Percentiles rank a stretch among this genome's conserved stretches.
Evolutionary conservation across 2,888 invertebrate species (phyloP).

Genomic region (Orthosia cruda): DNA sequence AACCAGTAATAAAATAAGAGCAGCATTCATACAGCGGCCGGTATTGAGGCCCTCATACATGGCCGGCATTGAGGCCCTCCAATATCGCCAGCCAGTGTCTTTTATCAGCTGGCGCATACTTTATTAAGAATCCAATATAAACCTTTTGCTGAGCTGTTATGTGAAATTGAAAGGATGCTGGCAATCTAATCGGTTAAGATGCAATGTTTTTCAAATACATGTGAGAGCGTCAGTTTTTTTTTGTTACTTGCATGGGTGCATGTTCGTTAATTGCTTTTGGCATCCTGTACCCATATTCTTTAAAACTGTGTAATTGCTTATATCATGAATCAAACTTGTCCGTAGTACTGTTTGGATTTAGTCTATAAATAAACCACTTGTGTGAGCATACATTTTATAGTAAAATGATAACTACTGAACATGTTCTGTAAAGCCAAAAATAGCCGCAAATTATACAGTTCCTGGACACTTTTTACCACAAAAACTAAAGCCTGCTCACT

Average conservation of each 20-base stretch:
- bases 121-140: conserved; percentile 58
- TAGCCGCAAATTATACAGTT: too few relatives aligned
- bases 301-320: too few relatives aligned
- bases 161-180: conserved; percentile 3
- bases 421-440: too few relatives aligned
- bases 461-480: conserved; percentile 3
- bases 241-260: too few relatives aligned
- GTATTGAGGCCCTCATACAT: conserved; percentile 11
- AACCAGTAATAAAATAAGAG: conserved; percentile 41
- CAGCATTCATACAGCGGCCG: conserved; percentile 12
- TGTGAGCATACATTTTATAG: too few relatives aligned
- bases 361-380: too few relatives aligned
- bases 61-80: conserved; percentile 23
- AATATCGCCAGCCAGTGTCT: conserved; percentile 32
- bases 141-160: conserved; percentile 23
- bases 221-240: too few relatives aligned
- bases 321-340: too few relatives aligned
- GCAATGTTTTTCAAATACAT: neutral
- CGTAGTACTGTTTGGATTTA: too few relatives aligned
- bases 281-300: too few relatives aligned
- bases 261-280: too few relatives aligned
- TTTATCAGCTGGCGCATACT: conserved; percentile 51
- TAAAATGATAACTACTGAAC: too few relatives aligned
- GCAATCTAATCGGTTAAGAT: conserved; percentile 8
- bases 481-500: conserved; percentile 17